Conservation (phyloP, 2,797 vertebrate species). For the Eulemur albifrons region DNA sequence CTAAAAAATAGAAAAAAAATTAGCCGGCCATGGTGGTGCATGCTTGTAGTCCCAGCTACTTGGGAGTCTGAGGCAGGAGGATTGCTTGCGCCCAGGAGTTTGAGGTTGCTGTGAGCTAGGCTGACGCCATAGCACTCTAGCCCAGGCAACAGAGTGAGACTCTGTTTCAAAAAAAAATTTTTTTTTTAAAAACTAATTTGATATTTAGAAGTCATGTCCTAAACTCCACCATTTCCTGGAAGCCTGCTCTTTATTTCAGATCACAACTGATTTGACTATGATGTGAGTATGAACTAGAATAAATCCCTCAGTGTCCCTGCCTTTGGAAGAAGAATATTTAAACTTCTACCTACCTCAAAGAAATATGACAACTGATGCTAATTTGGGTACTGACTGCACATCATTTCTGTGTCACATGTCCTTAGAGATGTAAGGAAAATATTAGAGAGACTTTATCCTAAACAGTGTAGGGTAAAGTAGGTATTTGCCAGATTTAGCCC, state of each 20-base stretch:
- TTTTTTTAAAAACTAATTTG: background rate
- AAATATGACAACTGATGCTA: background rate
- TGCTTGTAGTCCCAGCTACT: too few relatives aligned
- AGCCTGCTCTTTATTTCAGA: background rate
- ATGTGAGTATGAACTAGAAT: background rate
- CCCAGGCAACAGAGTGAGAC: too few relatives aligned
- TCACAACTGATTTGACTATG: background rate
- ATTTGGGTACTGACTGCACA: background rate
- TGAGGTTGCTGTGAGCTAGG: too few relatives aligned
- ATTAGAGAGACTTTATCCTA: background rate
- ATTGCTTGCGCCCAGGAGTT: too few relatives aligned
- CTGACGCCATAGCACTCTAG: too few relatives aligned
- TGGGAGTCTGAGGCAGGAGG: too few relatives aligned
- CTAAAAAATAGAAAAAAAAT: too few relatives aligned
- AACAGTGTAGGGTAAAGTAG: background rate
- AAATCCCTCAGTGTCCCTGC: background rate
- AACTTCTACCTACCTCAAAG: background rate
- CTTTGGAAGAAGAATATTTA: constrained; percentile 11
- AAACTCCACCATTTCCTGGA: background rate
- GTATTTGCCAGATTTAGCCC: background rate
- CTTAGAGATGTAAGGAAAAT: background rate
- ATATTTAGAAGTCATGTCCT: background rate
- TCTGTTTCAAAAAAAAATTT: too few relatives aligned
- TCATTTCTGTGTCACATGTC: background rate
- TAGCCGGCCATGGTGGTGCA: too few relatives aligned